Base-by-base conservation (phyloP, 2,888 invertebrate species). In the Megamerina dolium region DNA sequence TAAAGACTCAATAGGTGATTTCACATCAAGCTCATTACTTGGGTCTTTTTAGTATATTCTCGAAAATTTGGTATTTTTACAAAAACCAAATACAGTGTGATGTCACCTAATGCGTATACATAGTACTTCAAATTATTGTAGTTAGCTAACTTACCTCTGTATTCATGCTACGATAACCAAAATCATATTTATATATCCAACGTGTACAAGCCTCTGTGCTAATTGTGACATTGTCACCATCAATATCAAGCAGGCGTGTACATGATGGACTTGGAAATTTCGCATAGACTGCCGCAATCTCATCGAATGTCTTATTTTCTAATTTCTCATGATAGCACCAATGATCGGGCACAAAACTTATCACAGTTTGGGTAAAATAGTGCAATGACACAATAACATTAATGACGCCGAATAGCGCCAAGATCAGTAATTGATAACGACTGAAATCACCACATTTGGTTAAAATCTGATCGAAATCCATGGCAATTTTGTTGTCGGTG, bases 321-420 rank as follows among this genome's bases (percentile, higher is more conserved):
- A 71, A 46, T 41, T 66, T 62, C 26, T 70, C 68, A 39, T 70
- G 68, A 50, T 71, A 68, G 53, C 72, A 72, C 70, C 72, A 73
- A 58, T 74, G 73, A 46, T 73, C 72, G 36, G 78, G 78, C 41
- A 74, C 70, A 38, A 77, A 70, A 61, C 75, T 77, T 52, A 77
- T 77, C 60, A 78, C 77, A 46, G 77, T 78, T 64, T 79, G 78
- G 21, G 77, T 76, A 61, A 78, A 78, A 64, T 78, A 78, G 59
- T 78, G 78, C 66, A 77, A 76, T 32, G 77, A 76, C 37, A 77
- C 75, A 45, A 78, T 65, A 37, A 77, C 61, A 61, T 78, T 78
- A 46, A 78, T 74, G 30, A 76, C 52, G 50, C 75, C 74, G 55
- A 78, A 78, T n/a, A 78, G 66, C 26, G 70, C 63, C 63, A 78